A percentile compares a stretch with the other conserved stretches of the same genome.
Conservation (phyloP, 2,888 invertebrate genomes). For the Ceriagrion tenellum region DNA sequence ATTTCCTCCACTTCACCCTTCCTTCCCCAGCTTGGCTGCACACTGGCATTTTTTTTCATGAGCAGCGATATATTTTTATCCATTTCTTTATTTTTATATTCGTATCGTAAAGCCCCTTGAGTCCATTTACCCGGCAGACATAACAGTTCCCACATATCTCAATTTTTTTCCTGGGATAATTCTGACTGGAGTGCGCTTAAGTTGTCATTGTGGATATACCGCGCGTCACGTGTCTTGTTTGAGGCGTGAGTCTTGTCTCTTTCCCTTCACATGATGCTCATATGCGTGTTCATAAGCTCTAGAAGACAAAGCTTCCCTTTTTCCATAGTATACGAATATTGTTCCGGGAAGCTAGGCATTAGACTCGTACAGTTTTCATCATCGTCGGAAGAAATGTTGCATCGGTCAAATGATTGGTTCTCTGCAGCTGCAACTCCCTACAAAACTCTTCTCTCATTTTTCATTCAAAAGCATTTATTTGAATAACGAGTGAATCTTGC, state of each 20-base stretch:
- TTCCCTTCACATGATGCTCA: neutral
- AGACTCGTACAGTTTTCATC: too few species aligned
- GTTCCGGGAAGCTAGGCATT: neutral
- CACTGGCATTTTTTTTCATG: neutral
- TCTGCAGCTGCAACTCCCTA: too few species aligned
- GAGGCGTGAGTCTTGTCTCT: neutral
- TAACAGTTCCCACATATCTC: neutral
- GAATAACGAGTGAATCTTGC: too few species aligned
- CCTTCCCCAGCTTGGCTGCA: neutral
- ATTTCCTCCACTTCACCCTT: neutral
- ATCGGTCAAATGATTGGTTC: too few species aligned
- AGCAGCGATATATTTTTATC: neutral
- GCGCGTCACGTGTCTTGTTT: neutral
- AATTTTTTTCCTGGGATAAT: neutral
- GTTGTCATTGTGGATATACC: neutral
- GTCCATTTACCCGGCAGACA: neutral
- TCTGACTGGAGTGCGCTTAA: neutral
- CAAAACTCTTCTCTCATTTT: too few species aligned
- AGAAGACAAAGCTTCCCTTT: neutral
- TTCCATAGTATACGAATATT: too few species aligned
- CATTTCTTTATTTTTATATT: neutral
- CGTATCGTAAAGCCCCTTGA: neutral
- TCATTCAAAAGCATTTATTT: too few species aligned
- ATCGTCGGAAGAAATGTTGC: too few species aligned
- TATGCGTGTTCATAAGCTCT: neutral